Evolutionary conservation across 2,797 vertebrate species (phyloP), one percentile per base, ranked within the genome.

Genomic region (Delichon dasypus): DNA sequence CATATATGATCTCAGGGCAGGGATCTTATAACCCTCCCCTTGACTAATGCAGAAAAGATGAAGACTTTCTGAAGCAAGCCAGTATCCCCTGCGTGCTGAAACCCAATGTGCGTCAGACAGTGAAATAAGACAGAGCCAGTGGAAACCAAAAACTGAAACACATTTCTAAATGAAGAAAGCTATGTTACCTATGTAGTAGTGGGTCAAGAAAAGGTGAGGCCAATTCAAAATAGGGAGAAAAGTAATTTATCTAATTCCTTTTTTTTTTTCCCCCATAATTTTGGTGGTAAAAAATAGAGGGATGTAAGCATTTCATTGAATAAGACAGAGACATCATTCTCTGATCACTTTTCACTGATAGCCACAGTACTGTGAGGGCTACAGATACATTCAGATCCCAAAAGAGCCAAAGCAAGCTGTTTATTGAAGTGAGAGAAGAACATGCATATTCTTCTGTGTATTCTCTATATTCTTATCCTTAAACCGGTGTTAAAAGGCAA

Each of bases 141-240:
- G 61, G 74, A 91, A 94, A 73, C 21, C 62, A 75, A 84, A 94
- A 91, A 89, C 10, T 40, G 57, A 95, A 95, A 75, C 51, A 47
- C 80, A 29, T 88, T 91, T 96, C 68, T 82, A 73, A 94, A 87
- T 58, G 79, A 87, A 88, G 38, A 62, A 88, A 96, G n/a, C 27
- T 92, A 27, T 73, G 14, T 90, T 96, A 88, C 45, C 74, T 77
- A 55, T 4, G 11, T 23, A 11, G 21, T 11, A 48, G 53, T 67
- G 21, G 32, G 15, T 82, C 93, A 65, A 90, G 42, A 84, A 86
- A 82, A 88, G 44, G 7, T 51, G 42, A 84, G 53, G 10, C 71
- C 50, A 79, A 51, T 76, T 84, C 53, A 80, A 72, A 88, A 67
- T 18, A 68, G 72, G 60, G 26, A 90, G n/a, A 86, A 95, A 96